A percentile compares a stretch with the other conserved stretches of the same genome.
These are phyloP conservation scores for Rhineura floridana DNA, from an alignment of 2,113 vertebrate species.

Conservation along the genomic window DNA sequence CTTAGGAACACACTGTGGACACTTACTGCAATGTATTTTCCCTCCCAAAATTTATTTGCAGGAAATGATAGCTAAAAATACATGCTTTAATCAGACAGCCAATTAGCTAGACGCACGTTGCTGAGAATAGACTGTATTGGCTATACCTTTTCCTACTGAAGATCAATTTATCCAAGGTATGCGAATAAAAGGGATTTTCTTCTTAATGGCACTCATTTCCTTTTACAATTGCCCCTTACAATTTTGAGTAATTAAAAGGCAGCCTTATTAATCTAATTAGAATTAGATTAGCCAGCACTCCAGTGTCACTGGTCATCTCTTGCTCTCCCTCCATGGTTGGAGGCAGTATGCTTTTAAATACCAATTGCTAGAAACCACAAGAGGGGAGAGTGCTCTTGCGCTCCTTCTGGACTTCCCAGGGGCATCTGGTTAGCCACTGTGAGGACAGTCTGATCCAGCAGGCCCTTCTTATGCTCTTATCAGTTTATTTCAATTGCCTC, in stretches of 20 bases:
- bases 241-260: background rate
- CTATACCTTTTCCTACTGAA: background rate
- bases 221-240: background rate
- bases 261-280: slow-evolving; percentile 11
- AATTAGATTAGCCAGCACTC: slow-evolving; percentile 26
- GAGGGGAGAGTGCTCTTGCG: no score
- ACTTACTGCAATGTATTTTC: no score
- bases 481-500: slow-evolving; percentile 23
- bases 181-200: background rate
- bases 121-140: background rate
- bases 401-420: no score
- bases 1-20: background rate
- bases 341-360: no score
- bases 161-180: background rate
- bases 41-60: background rate
- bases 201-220: background rate
- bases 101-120: background rate
- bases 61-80: background rate
- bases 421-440: no score
- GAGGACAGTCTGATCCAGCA: no score
- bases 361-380: no score
- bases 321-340: no score
- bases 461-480: no score
- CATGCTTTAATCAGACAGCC: background rate
- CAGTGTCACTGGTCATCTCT: background rate